Percentiles rank a stretch among this genome's conserved stretches.
These are phyloP conservation scores for Apodemia hepburni DNA, from an alignment of 2,888 invertebrate genomes.

Conservation along the genomic window DNA sequence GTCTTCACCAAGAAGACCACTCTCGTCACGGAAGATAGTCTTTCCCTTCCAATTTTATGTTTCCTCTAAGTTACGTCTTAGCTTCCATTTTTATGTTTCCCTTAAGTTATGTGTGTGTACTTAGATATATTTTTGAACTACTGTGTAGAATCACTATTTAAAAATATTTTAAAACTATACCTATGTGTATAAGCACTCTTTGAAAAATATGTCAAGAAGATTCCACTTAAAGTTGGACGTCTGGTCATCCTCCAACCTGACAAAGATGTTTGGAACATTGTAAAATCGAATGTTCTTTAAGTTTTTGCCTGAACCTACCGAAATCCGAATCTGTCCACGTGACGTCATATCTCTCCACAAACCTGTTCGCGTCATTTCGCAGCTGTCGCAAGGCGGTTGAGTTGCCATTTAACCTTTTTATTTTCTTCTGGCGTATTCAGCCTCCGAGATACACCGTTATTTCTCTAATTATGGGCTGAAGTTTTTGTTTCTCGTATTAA, in stretches of 20 bases:
- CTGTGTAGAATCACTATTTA: no score
- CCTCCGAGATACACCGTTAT: slow-evolving; percentile 68
- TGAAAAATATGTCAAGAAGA: no score
- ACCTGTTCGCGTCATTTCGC: slow-evolving; percentile 76
- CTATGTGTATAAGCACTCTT: no score
- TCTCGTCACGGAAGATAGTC: no score
- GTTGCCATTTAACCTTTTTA: slow-evolving; percentile 49
- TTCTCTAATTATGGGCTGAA: slow-evolving; percentile 45
- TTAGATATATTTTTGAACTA: no score
- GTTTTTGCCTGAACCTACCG: slow-evolving; percentile 50
- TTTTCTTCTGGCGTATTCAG: slow-evolving; percentile 46
- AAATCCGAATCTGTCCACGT: slow-evolving; percentile 63
- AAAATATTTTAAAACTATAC: no score
- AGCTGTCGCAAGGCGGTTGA: slow-evolving; percentile 68
- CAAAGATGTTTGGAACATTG: slow-evolving; percentile 30
- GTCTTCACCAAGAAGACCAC: no score
- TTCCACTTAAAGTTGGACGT: no score
- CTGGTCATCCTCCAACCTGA: background rate
- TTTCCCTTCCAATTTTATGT: no score
- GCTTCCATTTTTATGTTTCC: no score
- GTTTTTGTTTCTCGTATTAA: slow-evolving; percentile 33
- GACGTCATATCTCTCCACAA: slow-evolving; percentile 62
- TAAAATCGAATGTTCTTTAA: slow-evolving; percentile 53
- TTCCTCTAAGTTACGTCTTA: no score
- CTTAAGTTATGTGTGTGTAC: no score